phyloP scores from a whole-genome alignment of 2,797 vertebrate genomes.

The Gymnothorax javanicus region DNA sequence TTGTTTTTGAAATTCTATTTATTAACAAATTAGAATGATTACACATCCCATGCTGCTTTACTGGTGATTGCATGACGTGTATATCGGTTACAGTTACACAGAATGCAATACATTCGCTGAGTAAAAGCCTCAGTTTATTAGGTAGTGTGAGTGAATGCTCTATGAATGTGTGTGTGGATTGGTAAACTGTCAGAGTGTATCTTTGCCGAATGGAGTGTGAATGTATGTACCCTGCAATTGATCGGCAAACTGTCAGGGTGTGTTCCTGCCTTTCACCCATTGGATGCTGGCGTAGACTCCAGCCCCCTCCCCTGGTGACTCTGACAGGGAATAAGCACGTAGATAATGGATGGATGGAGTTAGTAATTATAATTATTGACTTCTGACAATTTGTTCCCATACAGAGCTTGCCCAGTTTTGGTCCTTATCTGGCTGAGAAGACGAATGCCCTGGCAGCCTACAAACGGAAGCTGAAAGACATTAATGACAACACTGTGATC shows the following conservation, averaged over 20 bases:
- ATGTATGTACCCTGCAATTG: too few relatives aligned
- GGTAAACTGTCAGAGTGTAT: too few relatives aligned
- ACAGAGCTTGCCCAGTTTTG: conserved; percentile 73
- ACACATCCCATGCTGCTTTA: background rate
- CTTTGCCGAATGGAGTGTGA: too few relatives aligned
- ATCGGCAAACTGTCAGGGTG: too few relatives aligned
- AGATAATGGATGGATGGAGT: too few relatives aligned
- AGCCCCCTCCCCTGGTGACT: too few relatives aligned
- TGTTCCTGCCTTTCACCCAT: too few relatives aligned
- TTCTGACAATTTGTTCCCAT: background rate
- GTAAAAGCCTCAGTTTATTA: background rate
- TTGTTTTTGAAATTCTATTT: background rate
- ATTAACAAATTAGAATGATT: background rate
- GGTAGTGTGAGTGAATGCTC: too few relatives aligned
- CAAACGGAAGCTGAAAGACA: conserved; percentile 65
- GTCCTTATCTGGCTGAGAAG: conserved; percentile 77
- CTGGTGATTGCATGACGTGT: background rate
- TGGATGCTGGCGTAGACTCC: too few relatives aligned
- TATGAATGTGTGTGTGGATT: too few relatives aligned
- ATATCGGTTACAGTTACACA: background rate
- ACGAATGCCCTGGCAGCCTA: conserved; percentile 73
- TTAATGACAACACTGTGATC: conserved; percentile 34
- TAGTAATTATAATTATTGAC: conserved; percentile 5
- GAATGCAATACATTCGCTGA: background rate
- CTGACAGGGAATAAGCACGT: too few relatives aligned